Conservation (phyloP, 2,113 vertebrate genomes). For the Gila orcuttii region DNA sequence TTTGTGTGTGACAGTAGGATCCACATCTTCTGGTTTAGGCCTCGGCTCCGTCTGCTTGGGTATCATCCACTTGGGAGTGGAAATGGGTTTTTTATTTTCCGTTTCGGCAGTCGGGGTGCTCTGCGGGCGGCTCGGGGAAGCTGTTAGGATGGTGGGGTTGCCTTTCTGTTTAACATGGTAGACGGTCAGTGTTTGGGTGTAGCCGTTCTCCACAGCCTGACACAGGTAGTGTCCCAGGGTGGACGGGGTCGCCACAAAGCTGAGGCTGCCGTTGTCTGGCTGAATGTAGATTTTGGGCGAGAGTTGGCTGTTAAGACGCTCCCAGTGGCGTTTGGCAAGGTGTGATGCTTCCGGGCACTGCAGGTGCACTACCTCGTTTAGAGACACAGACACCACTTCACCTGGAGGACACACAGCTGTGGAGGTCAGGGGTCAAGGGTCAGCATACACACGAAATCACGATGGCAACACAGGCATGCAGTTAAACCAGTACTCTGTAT, state of each 20-base stretch:
- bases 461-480: not conserved
- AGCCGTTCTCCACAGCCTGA: slow-evolving; percentile 70
- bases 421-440: slow-evolving; percentile 26
- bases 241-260: slow-evolving; percentile 73
- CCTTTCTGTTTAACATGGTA: slow-evolving; percentile 71
- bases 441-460: slow-evolving; percentile 14
- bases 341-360: slow-evolving; percentile 63
- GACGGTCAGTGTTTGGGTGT: slow-evolving; percentile 66
- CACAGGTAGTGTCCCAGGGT: slow-evolving; percentile 75
- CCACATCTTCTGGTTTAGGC: not conserved
- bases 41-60: slow-evolving; percentile 15
- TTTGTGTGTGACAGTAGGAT: slow-evolving; percentile 39
- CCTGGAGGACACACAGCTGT: slow-evolving; percentile 61
- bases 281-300: slow-evolving; percentile 70
- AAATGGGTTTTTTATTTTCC: not conserved
- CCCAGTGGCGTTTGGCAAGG: slow-evolving; percentile 71
- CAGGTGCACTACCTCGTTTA: slow-evolving; percentile 73
- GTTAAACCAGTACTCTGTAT: not conserved
- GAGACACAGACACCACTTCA: slow-evolving; percentile 65
- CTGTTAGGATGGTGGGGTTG: slow-evolving; percentile 37
- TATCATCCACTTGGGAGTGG: not conserved
- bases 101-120: not conserved
- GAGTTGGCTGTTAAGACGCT: slow-evolving; percentile 67
- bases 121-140: not conserved
- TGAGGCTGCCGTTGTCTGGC: slow-evolving; percentile 64